Evolutionary conservation across 2,797 vertebrate genomes (phyloP), one percentile per base, ranked within the genome.

Genomic region (Borostomias antarcticus): DNA sequence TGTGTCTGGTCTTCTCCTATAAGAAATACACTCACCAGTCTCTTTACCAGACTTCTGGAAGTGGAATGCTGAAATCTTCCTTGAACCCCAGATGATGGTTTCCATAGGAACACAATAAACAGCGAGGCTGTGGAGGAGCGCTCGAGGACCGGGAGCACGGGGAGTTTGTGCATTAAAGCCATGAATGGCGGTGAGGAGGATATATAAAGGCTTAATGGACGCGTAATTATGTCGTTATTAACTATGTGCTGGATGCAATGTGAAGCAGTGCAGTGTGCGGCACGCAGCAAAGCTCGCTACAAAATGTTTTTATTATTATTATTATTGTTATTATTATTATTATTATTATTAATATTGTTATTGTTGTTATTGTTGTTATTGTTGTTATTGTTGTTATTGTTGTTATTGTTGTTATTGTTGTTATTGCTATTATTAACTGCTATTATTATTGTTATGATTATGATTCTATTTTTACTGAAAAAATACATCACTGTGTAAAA

Each of bases 71-170:
- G 23, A 54, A 57, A 56, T 37, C 40, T 13, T 69, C 30, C 26
- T 23, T 58, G 52, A 63, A 58, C 58, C 32, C 29, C 53, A 50
- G 28, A 70, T 79, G 63, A 74, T 64, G 29, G 50, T 50, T 54
- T 62, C 45, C 47, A 71, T 33, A 51, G 68, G 17, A 61, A 57
- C 9, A 62, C 51, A 61, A 66, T 69, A 54, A 79, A 74, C 64
- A 72, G 58, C 66, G 25, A 13, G 45, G 47, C 37, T 63, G n/a
- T 57, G 26, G 23, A 43, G 45, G 21, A 57, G 48, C 45, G 56
- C 35, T 40, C 15, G 60, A 65, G 51, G 37, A 50, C n/a, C 25
- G 23, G 43, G 40, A 21, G 9, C 8, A 13, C 33, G 48, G 60
- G 29, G 32, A 52, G 68, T 66, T 68, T 67, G 21, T 74, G 19